Conservation (phyloP, 2,113 vertebrate species). For the Antennarius striatus region DNA sequence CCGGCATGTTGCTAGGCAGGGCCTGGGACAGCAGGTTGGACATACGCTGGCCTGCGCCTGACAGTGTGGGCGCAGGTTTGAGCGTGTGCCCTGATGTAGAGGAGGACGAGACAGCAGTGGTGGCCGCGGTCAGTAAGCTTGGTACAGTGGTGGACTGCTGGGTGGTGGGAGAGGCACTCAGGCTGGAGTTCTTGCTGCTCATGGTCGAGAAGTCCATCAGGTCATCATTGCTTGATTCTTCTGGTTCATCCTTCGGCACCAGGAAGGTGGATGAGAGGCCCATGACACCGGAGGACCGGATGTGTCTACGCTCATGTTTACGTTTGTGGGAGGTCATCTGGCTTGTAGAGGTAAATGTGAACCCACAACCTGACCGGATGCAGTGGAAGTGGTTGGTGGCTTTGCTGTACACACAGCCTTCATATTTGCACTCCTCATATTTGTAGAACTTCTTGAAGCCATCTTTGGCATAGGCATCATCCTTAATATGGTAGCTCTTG, state of each 20-base stretch:
- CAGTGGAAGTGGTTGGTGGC: slow-evolving; percentile 99
- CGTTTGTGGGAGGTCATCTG: slow-evolving; percentile 99
- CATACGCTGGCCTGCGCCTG: slow-evolving; percentile 84
- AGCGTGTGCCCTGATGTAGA: slow-evolving; percentile 75
- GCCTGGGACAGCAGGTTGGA: slow-evolving; percentile 90
- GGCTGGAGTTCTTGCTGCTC: slow-evolving; percentile 98
- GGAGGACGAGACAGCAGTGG: slow-evolving; percentile 79
- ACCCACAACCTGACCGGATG: slow-evolving; percentile 96
- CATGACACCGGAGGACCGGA: slow-evolving; percentile 88
- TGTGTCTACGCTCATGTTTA: slow-evolving; percentile 95
- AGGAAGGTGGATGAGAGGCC: slow-evolving; percentile 87
- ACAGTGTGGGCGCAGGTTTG: slow-evolving; percentile 82
- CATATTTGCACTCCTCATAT: slow-evolving; percentile 98
- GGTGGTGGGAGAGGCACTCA: slow-evolving; percentile 98
- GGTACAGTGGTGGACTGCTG: slow-evolving; percentile 88
- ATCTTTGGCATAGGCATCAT: slow-evolving; percentile 98
- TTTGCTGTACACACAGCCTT: slow-evolving; percentile 99
- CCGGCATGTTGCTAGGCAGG: slow-evolving; percentile 89
- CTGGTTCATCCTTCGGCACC: slow-evolving; percentile 91
- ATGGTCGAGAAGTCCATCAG: slow-evolving; percentile 96
- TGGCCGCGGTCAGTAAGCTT: slow-evolving; percentile 80
- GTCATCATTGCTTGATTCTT: slow-evolving; percentile 98
- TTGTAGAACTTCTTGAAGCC: slow-evolving; percentile 99
- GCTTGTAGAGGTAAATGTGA: slow-evolving; percentile 99
- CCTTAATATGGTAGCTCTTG: slow-evolving; percentile 99